Conservation (phyloP, 2,888 invertebrate genomes). For the Drosophila rellima region DNA sequence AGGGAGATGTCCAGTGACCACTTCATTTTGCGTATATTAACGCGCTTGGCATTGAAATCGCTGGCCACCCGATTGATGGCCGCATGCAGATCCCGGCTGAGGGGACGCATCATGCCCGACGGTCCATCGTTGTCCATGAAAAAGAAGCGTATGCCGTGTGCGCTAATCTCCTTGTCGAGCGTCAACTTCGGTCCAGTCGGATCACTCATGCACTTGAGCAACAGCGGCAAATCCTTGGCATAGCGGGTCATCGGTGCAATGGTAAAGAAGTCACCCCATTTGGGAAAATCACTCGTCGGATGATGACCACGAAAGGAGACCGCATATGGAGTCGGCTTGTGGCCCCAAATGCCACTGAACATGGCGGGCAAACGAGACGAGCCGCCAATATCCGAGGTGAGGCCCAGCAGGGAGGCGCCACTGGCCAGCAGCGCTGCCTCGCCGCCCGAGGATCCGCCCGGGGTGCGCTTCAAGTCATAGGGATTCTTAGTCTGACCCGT, state of each 20-base stretch:
- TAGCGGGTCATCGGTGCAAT: slow-evolving; percentile 96
- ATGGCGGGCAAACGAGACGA: slow-evolving; percentile 95
- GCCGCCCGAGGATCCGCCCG: slow-evolving; percentile 96
- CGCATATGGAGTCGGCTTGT: slow-evolving; percentile 92
- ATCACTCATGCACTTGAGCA: slow-evolving; percentile 90
- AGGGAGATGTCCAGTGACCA: slow-evolving; percentile 88
- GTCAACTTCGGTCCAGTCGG: slow-evolving; percentile 86
- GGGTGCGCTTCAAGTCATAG: slow-evolving; percentile 91
- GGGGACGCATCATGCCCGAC: slow-evolving; percentile 87
- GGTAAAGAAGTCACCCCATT: slow-evolving; percentile 90
- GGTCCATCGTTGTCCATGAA: slow-evolving; percentile 93
- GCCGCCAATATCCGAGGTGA: slow-evolving; percentile 96
- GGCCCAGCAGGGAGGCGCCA: slow-evolving; percentile 92
- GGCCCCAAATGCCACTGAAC: slow-evolving; percentile 97
- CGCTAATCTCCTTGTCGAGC: slow-evolving; percentile 86
- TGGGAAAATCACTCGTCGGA: slow-evolving; percentile 88
- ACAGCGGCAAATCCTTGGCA: slow-evolving; percentile 92
- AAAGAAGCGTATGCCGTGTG: slow-evolving; percentile 90
- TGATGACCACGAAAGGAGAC: slow-evolving; percentile 90
- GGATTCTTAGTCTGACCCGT: slow-evolving; percentile 96
- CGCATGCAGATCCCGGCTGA: slow-evolving; percentile 84
- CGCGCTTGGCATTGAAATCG: slow-evolving; percentile 86
- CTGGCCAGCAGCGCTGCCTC: slow-evolving; percentile 92
- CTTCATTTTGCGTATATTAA: slow-evolving; percentile 89
- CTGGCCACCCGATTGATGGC: slow-evolving; percentile 85